Conservation (phyloP, 2,888 invertebrate genomes). For the Callyntrura sp. region DNA sequence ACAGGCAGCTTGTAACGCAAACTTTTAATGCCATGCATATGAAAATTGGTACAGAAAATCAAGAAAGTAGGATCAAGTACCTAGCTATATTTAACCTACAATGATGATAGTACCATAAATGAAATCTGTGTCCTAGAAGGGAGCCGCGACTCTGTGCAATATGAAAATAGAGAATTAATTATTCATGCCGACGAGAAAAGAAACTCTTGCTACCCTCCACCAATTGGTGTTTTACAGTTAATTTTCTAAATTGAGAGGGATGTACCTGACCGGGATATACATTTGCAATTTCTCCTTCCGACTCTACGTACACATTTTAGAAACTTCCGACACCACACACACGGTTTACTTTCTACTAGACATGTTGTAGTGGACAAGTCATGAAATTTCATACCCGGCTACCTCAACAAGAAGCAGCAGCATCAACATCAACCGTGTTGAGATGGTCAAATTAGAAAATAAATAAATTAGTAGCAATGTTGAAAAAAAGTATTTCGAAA, state of each 20-base stretch:
- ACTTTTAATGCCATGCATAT: not conserved
- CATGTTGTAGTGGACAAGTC: too few relatives aligned
- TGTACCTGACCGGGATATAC: not conserved
- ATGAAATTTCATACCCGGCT: too few relatives aligned
- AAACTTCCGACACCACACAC: too few relatives aligned
- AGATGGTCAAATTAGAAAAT: not conserved
- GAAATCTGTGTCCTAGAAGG: too few relatives aligned
- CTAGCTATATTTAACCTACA: not conserved
- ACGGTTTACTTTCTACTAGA: too few relatives aligned
- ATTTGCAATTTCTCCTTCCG: too few relatives aligned
- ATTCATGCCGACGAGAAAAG: too few relatives aligned
- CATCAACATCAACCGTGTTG: not conserved
- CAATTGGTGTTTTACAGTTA: not conserved
- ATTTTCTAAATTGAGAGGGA: not conserved
- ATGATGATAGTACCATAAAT: not conserved
- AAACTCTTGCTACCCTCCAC: too few relatives aligned
- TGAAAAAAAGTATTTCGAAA: not conserved
- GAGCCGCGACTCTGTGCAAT: not conserved
- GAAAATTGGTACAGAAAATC: not conserved
- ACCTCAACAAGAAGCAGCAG: not conserved
- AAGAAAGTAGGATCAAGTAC: too few relatives aligned
- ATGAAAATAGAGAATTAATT: too few relatives aligned
- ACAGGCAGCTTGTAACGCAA: not conserved
- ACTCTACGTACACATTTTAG: too few relatives aligned
- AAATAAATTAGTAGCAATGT: conserved; percentile 18